Percentiles rank a stretch among this genome's conserved stretches.
Evolutionary conservation across 2,888 invertebrate genomes (phyloP).

Genomic region (Drepana falcataria): DNA sequence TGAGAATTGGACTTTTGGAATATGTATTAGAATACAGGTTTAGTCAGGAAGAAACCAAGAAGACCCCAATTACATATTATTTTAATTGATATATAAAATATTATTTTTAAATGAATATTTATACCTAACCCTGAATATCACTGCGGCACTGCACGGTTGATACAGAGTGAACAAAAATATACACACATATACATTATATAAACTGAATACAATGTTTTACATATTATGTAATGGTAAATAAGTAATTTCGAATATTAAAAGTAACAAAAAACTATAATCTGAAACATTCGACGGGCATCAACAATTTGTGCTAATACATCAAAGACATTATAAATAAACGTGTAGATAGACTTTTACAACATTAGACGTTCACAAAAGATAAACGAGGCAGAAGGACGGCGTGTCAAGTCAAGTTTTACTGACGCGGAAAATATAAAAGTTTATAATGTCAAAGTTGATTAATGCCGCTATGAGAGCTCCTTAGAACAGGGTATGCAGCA

Average conservation of each 20-base stretch:
- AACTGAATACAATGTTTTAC: background rate
- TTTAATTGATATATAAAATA: background rate
- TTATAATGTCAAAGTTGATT: too few species aligned
- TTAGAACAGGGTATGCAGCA: too few species aligned
- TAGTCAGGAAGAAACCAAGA: background rate
- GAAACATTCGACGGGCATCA: conserved; percentile 8
- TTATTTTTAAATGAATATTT: background rate
- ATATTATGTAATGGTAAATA: conserved; percentile 12
- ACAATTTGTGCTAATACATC: conserved; percentile 46
- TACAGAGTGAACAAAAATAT: background rate
- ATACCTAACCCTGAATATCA: background rate
- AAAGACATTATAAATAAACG: too few species aligned
- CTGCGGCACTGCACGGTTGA: background rate
- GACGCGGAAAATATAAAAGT: too few species aligned
- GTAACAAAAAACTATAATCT: conserved; percentile 6
- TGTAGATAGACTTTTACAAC: too few species aligned
- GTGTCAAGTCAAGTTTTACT: too few species aligned
- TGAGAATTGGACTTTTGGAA: background rate
- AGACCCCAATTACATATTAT: background rate
- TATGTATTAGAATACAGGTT: background rate
- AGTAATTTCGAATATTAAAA: conserved; percentile 19
- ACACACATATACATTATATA: background rate
- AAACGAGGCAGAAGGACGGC: too few species aligned
- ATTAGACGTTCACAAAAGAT: too few species aligned
- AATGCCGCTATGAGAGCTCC: too few species aligned